These are phyloP conservation scores for Rissa tridactyla DNA, from an alignment of 2,113 vertebrate genomes.

Conservation along the genomic window DNA sequence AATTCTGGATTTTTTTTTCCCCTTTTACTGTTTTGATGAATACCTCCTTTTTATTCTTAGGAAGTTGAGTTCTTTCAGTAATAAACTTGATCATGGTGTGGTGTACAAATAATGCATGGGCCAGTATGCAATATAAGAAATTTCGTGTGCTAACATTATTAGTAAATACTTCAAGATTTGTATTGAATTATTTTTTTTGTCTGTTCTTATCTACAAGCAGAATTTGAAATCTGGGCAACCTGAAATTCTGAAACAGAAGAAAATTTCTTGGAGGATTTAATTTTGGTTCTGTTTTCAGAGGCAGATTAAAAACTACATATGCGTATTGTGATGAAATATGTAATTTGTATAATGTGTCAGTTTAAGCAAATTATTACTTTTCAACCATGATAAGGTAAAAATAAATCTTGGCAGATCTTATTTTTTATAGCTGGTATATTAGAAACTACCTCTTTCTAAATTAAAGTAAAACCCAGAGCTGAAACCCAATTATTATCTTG, in stretches of 20 bases:
- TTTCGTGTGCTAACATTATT: not conserved
- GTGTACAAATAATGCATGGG: not conserved
- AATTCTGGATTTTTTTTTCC: not conserved
- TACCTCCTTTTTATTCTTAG: not conserved
- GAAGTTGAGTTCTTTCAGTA: not conserved
- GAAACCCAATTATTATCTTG: not conserved
- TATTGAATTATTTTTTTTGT: not conserved
- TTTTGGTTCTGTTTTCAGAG: not conserved
- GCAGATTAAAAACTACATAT: not conserved
- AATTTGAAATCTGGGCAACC: not conserved
- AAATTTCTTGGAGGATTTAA: not conserved
- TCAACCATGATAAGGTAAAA: not conserved
- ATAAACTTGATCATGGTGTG: not conserved
- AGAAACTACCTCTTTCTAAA: not conserved
- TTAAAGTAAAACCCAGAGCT: not conserved
- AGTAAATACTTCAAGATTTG: not conserved
- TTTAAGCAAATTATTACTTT: not conserved
- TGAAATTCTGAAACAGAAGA: not conserved
- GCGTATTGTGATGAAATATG: not conserved
- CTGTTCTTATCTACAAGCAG: not conserved
- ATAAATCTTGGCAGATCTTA: not conserved
- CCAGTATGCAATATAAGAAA: not conserved
- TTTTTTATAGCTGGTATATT: not conserved
- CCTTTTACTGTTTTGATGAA: not conserved
- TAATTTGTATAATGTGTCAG: not conserved